These are phyloP conservation scores for Melanotaenia boesemani DNA, from an alignment of 2,797 vertebrate genomes.

Conservation along the genomic window DNA sequence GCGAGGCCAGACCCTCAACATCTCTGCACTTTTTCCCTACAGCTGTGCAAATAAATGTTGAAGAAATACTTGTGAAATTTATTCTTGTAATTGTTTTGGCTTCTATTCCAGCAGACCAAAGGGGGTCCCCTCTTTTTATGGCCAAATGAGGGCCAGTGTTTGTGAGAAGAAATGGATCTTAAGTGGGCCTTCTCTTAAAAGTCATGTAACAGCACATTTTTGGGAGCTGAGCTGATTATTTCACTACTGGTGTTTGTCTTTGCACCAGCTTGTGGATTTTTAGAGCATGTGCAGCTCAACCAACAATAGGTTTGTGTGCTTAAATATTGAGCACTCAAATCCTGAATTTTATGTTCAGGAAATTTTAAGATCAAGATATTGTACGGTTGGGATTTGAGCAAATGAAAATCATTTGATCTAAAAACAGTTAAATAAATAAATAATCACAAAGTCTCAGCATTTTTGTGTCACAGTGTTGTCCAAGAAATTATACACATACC, in stretches of 20 bases:
- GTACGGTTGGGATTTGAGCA: background rate
- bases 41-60: constrained; percentile 79
- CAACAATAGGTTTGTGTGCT: background rate
- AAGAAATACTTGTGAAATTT: constrained; percentile 60
- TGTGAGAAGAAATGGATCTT: constrained; percentile 56
- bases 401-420: background rate
- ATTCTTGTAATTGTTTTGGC: constrained; percentile 76
- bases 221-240: constrained; percentile 7
- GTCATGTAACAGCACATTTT: constrained; percentile 16
- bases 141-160: constrained; percentile 33
- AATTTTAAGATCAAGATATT: background rate
- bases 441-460: background rate
- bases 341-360: background rate
- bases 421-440: background rate
- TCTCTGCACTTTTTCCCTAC: constrained; percentile 42
- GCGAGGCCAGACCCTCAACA: constrained; percentile 38
- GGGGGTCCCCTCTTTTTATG: constrained; percentile 22
- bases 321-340: background rate
- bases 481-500: background rate
- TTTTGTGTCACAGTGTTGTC: constrained; percentile 3
- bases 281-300: background rate
- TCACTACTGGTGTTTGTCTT: constrained; percentile 16
- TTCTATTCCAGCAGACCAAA: constrained; percentile 36
- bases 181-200: constrained; percentile 31
- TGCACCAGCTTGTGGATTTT: constrained; percentile 4